Conservation (phyloP, 2,797 vertebrate species). For the Huso huso region DNA sequence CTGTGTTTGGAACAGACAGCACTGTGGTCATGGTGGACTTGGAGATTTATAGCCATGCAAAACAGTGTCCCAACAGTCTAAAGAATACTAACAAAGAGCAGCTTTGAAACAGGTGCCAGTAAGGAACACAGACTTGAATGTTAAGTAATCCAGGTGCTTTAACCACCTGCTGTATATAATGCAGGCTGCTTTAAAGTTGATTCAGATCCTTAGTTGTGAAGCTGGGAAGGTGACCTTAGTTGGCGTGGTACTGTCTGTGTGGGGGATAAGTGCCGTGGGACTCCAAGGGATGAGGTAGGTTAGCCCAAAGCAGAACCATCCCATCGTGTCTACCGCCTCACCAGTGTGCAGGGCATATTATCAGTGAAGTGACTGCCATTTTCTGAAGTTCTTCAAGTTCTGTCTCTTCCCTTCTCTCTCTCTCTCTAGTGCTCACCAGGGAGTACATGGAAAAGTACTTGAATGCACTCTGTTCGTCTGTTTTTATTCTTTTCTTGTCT, state of each 20-base stretch:
- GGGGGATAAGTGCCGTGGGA: neutral
- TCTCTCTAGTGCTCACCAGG: conserved; percentile 19
- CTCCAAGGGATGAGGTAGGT: conserved; percentile 1
- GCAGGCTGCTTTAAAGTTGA: too few relatives aligned
- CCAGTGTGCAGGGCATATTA: neutral
- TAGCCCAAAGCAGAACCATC: conserved; percentile 12
- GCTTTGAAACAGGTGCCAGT: too few relatives aligned
- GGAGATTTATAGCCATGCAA: too few relatives aligned
- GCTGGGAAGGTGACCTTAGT: neutral
- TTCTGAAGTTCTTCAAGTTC: conserved; percentile 10
- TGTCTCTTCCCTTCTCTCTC: conserved; percentile 1
- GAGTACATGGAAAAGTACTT: conserved; percentile 49
- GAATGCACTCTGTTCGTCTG: conserved; percentile 14
- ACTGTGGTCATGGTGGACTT: too few relatives aligned
- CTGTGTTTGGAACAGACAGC: too few relatives aligned
- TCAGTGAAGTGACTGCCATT: conserved; percentile 11
- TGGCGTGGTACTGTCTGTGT: neutral
- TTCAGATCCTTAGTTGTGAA: neutral
- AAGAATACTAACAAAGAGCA: too few relatives aligned
- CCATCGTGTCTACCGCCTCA: neutral
- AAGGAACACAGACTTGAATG: too few relatives aligned
- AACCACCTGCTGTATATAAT: too few relatives aligned
- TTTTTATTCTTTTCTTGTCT: neutral
- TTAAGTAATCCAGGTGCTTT: too few relatives aligned
- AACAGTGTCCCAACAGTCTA: too few relatives aligned